Evolutionary conservation across 2,797 vertebrate genomes (phyloP).

Genomic region (Pseudochaenichthys georgianus): DNA sequence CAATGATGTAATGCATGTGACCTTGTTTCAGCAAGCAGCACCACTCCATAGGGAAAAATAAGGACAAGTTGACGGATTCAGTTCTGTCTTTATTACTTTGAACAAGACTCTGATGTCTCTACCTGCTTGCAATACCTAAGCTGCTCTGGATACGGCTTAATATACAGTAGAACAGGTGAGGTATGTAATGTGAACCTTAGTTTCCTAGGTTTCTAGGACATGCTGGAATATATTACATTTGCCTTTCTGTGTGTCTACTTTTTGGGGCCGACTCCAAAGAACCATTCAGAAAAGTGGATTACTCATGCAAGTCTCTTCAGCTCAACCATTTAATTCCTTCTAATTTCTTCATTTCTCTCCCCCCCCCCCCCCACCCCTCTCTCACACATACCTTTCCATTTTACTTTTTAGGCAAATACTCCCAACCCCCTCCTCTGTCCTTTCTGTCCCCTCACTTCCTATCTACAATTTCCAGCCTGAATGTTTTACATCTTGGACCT

Average conservation of each 20-base stretch:
- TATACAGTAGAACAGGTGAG: constrained; percentile 33
- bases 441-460: constrained; percentile 10
- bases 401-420: constrained; percentile 37
- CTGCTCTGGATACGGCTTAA: constrained; percentile 27
- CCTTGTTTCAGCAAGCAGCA: constrained; percentile 24
- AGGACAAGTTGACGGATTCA: constrained; percentile 36
- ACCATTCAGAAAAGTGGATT: constrained; percentile 62
- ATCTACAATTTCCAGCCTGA: constrained; percentile 33
- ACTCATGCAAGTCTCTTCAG: constrained; percentile 64
- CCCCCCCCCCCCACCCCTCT: background rate
- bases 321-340: constrained; percentile 30
- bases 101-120: constrained; percentile 36
- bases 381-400: constrained; percentile 47
- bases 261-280: constrained; percentile 48
- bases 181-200: constrained; percentile 43
- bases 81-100: constrained; percentile 37
- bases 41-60: background rate
- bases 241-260: constrained; percentile 41
- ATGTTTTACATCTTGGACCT: constrained; percentile 52
- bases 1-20: constrained; percentile 2
- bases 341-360: constrained; percentile 17
- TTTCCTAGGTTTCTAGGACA: constrained; percentile 66
- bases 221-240: constrained; percentile 65
- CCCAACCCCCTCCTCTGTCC: constrained; percentile 13
- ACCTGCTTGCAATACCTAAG: constrained; percentile 17